Evolutionary conservation across 2,113 vertebrate genomes (phyloP), one percentile per base, ranked within the genome.

Genomic region (Heterotilapia buettikoferi): DNA sequence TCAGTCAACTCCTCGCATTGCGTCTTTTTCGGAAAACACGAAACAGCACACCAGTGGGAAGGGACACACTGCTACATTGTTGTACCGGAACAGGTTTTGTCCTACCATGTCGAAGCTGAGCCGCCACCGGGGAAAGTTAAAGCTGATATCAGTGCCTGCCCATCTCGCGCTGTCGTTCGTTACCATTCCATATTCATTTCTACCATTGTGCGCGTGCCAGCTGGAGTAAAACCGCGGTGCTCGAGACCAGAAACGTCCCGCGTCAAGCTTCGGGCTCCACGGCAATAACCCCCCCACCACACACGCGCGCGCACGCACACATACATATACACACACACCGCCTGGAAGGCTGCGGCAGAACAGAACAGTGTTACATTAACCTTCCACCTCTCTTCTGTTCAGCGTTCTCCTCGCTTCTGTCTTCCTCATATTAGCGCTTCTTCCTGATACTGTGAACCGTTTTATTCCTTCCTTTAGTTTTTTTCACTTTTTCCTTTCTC

Each of bases 61-160:
- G 50, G 52, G 16, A 80, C 80, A 80, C 80, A 66, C 57, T 21
- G 89, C 83, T 85, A 86, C 84, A 85, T 88, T 81, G 86, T 57
- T 84, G 86, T 86, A 93, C 95, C 94, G 91, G 88, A 90, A 80
- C 73, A 33, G 83, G 86, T 52, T 85, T 82, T 47, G 87, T 93
- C 95, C 92, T 97, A 97, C 97, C 97, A 97, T 97, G 33, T 96
- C 95, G 92, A 92, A 92, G 95, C 94, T 86, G 94, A 95, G 96
- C 93, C 92, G 94, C 95, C 95, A 92, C 90, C 86, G 86, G 78
- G 84, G 90, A 93, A 94, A 92, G 93, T 94, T 94, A 85, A 84
- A 94, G 95, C 94, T 89, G 86, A 82, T 90, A 90, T 96, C 92
- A 95, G 84, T 87, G 95, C 89, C 92, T 93, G 92, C 89, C 93